Base-by-base conservation (phyloP, 2,888 invertebrate genomes). In the Chouioia cunea region DNA sequence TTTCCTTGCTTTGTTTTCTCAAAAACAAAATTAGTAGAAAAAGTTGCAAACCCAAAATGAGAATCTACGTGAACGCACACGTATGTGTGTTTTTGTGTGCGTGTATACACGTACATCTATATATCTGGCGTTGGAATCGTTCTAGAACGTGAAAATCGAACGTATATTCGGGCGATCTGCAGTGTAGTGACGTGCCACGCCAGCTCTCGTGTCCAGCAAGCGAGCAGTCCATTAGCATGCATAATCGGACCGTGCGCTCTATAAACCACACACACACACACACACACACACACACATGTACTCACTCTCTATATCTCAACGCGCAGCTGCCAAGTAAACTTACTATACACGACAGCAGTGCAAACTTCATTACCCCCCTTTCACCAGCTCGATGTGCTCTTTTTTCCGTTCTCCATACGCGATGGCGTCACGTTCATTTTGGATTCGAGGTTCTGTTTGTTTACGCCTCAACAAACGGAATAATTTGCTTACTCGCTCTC, bases 201-300 rank as follows among this genome's bases (percentile, higher is more conserved):
- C 36, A 36, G 36, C 36, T 36, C 36, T 36, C 36, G 36, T 36
- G 36, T 36, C 10, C 36, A 36, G 36, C 36, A 46, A 22, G 52
- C 14, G 60, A 47, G 60, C 18, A 62, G 57, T n/a, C 62, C 23
- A 63, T 69, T 69, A 63, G 69, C 69, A 69, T 69, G 69, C 23
- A 69, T 69, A 63, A 69, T 69, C 50, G 48, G 44, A 50, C 53
- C 47, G 50, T 14, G 27, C 15, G 67, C 36, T 22, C 58, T 52
- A 58, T 50, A 58, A 58, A 66, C 44, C 50, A 44, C n/a, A 12
- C 23, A 8, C 2, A 10, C 23, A 47, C 60, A 23, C 60, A 1
- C 50, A 23, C n/a, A 23, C 22, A 20, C 46, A 18, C 58, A 1
- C 50, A 23, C n/a, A 23, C 22, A 20, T 20, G 12, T 46, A 0